Percentiles rank a stretch among this genome's conserved stretches.
These are phyloP conservation scores for Macropis europaea DNA, from an alignment of 2,888 invertebrate genomes.

Conservation along the genomic window DNA sequence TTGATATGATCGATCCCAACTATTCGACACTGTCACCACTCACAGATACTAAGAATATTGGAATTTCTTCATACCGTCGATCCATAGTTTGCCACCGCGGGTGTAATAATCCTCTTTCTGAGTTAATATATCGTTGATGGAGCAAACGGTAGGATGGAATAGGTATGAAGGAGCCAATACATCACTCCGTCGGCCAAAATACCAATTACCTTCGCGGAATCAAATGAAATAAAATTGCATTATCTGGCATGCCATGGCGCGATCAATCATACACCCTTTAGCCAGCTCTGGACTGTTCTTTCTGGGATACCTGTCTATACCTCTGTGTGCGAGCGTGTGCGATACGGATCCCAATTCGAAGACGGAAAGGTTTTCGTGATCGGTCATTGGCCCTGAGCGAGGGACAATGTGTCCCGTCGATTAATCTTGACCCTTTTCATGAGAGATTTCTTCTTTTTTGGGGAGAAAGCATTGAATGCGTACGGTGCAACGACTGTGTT, in stretches of 20 bases:
- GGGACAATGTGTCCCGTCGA: neutral
- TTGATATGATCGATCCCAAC: no score
- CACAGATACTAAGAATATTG: no score
- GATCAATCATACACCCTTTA: conserved; percentile 78
- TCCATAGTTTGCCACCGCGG: conserved; percentile 53
- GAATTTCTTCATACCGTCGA: conserved; percentile 54
- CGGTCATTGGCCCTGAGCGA: conserved; percentile 50
- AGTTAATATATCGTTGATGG: conserved; percentile 61
- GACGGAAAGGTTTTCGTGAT: conserved; percentile 62
- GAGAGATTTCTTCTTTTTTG: no score
- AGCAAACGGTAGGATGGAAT: conserved; percentile 13
- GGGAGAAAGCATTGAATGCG: no score
- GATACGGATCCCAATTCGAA: conserved; percentile 39
- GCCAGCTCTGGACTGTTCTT: conserved; percentile 50
- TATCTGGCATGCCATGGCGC: conserved; percentile 78
- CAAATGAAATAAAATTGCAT: conserved; percentile 80
- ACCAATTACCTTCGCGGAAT: conserved; percentile 78
- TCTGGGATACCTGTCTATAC: conserved; percentile 59
- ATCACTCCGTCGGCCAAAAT: conserved; percentile 77
- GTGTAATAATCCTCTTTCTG: conserved; percentile 59
- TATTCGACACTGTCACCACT: no score
- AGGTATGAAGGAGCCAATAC: conserved; percentile 70
- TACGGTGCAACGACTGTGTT: no score
- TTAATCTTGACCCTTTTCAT: conserved; percentile 9
- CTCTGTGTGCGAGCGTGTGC: conserved; percentile 2